phyloP scores from a whole-genome alignment of 2,888 invertebrate species.

The Syrista parreyssii region DNA sequence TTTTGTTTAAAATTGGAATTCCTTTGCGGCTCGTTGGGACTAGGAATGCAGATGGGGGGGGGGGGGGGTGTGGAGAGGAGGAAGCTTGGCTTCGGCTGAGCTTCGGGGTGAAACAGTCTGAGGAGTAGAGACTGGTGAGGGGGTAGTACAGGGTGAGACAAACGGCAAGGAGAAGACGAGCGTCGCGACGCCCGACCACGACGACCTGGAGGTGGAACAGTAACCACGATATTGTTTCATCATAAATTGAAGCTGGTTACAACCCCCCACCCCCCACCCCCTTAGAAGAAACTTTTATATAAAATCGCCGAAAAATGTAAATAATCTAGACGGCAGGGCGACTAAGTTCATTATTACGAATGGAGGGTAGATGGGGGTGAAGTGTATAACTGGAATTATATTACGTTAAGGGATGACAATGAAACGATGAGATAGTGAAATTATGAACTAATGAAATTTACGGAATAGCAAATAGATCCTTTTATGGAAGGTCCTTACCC shows the following conservation, averaged over 20 bases:
- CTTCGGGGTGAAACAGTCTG: not conserved
- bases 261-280: not conserved
- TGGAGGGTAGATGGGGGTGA: not conserved
- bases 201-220: constrained; percentile 28
- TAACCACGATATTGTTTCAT: constrained; percentile 50
- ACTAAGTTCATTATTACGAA: not conserved
- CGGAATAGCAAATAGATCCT: not conserved
- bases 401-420: not conserved
- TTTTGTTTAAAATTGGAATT: constrained; percentile 63
- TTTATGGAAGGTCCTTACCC: too few species aligned
- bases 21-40: constrained; percentile 60
- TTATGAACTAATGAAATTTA: not conserved
- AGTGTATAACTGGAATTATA: not conserved
- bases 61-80: constrained; percentile 47
- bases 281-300: constrained; percentile 10
- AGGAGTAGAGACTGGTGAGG: too few species aligned
- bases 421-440: not conserved
- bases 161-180: constrained; percentile 13
- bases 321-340: not conserved
- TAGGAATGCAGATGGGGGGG: constrained; percentile 60
- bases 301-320: not conserved
- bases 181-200: constrained; percentile 1
- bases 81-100: constrained; percentile 22
- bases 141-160: constrained; percentile 28
- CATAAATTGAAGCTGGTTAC: constrained; percentile 43